Percentiles rank a stretch among this genome's conserved stretches.
Conservation (phyloP, 2,797 vertebrate genomes). For the Falco cherrug region DNA sequence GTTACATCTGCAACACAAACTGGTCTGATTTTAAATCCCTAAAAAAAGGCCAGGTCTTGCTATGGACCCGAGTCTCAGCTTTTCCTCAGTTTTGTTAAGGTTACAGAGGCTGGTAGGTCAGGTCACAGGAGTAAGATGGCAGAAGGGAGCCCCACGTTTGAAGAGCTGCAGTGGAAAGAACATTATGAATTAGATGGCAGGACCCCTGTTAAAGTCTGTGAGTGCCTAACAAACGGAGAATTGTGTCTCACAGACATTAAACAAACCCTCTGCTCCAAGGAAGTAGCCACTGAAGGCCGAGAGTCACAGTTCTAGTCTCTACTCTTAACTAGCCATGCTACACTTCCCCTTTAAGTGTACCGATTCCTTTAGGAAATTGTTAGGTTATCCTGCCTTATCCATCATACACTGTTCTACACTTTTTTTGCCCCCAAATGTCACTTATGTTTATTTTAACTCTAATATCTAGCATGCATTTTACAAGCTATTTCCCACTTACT, state of each 20-base stretch:
- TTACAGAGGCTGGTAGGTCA: background rate
- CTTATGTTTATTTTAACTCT: slow-evolving; percentile 29
- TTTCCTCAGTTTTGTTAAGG: background rate
- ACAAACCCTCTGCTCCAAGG: background rate
- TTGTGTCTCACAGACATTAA: background rate
- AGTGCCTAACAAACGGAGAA: background rate
- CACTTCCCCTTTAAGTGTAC: background rate
- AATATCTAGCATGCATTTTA: slow-evolving; percentile 65
- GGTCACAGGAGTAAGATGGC: background rate
- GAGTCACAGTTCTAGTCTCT: background rate
- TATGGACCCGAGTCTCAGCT: background rate
- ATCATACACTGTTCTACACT: background rate
- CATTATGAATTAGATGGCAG: background rate
- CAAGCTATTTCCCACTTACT: slow-evolving; percentile 51
- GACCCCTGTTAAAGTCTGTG: background rate
- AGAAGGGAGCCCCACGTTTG: background rate
- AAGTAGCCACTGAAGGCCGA: background rate
- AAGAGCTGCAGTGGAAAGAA: background rate
- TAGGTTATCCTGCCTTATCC: slow-evolving; percentile 39
- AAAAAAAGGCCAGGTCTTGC: background rate
- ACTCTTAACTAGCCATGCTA: background rate
- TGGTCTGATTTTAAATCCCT: background rate
- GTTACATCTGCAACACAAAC: background rate
- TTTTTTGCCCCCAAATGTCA: background rate
- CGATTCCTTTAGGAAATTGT: slow-evolving; percentile 29